These are phyloP conservation scores for Pseudorectes ferrugineus DNA, from an alignment of 2,113 vertebrate genomes.

Conservation along the genomic window DNA sequence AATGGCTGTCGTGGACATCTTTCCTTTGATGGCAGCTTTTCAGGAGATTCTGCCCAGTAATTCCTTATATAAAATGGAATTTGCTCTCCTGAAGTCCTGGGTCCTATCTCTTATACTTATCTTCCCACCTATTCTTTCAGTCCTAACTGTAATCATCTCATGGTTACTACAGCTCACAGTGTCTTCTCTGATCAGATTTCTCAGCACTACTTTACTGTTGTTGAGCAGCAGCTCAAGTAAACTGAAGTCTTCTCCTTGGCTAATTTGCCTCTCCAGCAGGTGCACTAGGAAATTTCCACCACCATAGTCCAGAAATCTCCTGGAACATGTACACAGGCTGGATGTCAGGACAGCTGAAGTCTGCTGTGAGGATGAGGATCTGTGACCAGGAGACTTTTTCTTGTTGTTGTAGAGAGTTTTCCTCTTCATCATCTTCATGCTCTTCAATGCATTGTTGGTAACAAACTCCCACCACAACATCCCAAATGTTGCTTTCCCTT, in stretches of 20 bases:
- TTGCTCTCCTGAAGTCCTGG: background rate
- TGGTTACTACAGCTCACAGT: background rate
- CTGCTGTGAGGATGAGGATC: background rate
- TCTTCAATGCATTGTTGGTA: background rate
- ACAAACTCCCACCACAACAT: background rate
- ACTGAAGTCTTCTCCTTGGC: background rate
- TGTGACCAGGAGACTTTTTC: background rate
- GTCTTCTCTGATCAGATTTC: background rate
- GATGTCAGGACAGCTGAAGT: background rate
- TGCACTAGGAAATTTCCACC: background rate
- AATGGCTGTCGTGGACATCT: background rate
- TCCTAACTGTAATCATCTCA: background rate
- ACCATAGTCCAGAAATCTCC: background rate
- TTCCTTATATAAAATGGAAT: background rate
- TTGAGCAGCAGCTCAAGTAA: background rate
- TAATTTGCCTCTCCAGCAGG: background rate
- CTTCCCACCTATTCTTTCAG: background rate
- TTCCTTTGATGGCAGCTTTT: background rate
- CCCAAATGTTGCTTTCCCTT: background rate
- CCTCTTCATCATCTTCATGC: background rate
- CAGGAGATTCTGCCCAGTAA: background rate
- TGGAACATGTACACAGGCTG: background rate
- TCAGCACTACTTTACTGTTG: background rate
- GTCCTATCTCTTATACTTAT: background rate
- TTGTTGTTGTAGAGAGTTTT: background rate